These are phyloP conservation scores for Yponomeuta cagnagella DNA, from an alignment of 2,888 invertebrate genomes.

Conservation along the genomic window DNA sequence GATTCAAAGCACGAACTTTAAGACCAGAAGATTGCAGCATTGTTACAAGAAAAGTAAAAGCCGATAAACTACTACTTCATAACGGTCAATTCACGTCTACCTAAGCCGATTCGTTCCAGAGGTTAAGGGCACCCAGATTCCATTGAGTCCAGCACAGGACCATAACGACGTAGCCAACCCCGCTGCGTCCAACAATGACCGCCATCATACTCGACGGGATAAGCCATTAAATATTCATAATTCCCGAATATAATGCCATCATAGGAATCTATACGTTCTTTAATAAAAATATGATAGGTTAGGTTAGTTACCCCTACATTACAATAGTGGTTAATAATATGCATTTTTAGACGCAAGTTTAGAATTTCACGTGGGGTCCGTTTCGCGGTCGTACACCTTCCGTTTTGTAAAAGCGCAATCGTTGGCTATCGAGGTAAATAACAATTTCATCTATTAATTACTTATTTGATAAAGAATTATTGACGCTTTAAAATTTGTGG, in stretches of 20 bases:
- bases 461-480: too few relatives aligned
- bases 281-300: constrained; percentile 27
- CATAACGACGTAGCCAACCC: constrained; percentile 38
- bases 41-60: background rate
- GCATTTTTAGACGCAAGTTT: background rate
- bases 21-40: background rate
- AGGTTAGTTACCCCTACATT: constrained; percentile 24
- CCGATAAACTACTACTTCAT: constrained; percentile 21
- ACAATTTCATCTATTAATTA: too few relatives aligned
- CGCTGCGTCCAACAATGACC: constrained; percentile 45
- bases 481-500: too few relatives aligned
- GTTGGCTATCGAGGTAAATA: too few relatives aligned
- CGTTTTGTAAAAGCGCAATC: background rate
- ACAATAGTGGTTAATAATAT: constrained; percentile 14
- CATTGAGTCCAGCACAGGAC: constrained; percentile 33
- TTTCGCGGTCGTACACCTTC: background rate
- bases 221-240: constrained; percentile 64
- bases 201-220: constrained; percentile 45
- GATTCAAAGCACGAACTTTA: too few relatives aligned
- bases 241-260: constrained; percentile 36
- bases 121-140: constrained; percentile 18
- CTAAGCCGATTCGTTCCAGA: constrained; percentile 19
- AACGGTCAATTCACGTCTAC: constrained; percentile 35
- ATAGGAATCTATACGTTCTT: constrained; percentile 43
- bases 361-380: background rate